Evolutionary conservation across 2,797 vertebrate species (phyloP).

Genomic region (Pseudopleuronectes americanus): DNA sequence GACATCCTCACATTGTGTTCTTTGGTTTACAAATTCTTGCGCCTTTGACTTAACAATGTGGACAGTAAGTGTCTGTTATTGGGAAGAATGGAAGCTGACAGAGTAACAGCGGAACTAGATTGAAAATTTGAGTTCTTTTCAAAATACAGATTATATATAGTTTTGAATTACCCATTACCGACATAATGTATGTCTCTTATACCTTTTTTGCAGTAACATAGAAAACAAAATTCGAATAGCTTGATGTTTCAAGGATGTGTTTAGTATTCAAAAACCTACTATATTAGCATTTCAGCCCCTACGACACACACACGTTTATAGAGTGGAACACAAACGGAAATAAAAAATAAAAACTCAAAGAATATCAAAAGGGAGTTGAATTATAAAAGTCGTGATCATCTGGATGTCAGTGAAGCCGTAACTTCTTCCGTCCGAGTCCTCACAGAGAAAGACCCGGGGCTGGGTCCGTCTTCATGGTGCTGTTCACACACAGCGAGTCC

Average conservation of each 20-base stretch:
- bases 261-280: slow-evolving; percentile 4
- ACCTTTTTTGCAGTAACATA: not conserved
- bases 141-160: slow-evolving; percentile 1
- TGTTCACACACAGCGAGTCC: slow-evolving; percentile 35
- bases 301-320: not conserved
- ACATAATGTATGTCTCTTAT: not conserved
- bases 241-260: not conserved
- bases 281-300: slow-evolving; percentile 1
- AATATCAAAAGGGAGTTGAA: slow-evolving; percentile 26
- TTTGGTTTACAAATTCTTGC: slow-evolving; percentile 53
- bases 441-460: slow-evolving; percentile 15
- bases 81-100: not conserved
- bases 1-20: slow-evolving; percentile 28
- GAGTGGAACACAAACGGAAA: slow-evolving; percentile 3
- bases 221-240: not conserved
- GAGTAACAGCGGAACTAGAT: slow-evolving; percentile 10
- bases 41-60: slow-evolving; percentile 14
- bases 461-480: slow-evolving; percentile 11
- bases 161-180: not conserved
- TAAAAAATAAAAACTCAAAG: slow-evolving; percentile 3
- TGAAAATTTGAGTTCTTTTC: not conserved
- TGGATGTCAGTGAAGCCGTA: slow-evolving; percentile 32
- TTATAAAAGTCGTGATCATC: slow-evolving; percentile 39
- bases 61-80: slow-evolving; percentile 7
- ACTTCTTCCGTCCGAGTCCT: slow-evolving; percentile 17